phyloP scores from a whole-genome alignment of 2,888 invertebrate genomes.

The Brachyptera putata region DNA sequence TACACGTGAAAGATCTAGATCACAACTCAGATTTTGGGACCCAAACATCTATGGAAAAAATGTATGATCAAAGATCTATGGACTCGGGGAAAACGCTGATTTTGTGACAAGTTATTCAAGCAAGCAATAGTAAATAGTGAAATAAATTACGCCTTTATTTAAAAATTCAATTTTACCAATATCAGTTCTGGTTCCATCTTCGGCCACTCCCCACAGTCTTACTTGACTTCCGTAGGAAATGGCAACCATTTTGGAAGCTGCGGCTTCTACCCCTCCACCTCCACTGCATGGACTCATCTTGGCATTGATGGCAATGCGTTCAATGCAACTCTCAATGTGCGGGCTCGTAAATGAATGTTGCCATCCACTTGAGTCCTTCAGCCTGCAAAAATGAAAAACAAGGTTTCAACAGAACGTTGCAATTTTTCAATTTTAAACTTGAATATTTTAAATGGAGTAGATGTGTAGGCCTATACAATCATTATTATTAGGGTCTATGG shows the following conservation, averaged over 20 bases:
- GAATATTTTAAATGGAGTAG: no score
- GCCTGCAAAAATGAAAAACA: constrained; percentile 46
- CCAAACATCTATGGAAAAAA: no score
- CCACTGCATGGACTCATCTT: constrained; percentile 49
- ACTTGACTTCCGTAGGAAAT: constrained; percentile 74
- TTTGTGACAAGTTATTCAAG: no score
- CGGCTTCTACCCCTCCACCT: constrained; percentile 49
- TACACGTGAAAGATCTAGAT: no score
- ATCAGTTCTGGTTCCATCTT: constrained; percentile 68
- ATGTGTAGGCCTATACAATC: no score
- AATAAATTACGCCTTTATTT: no score
- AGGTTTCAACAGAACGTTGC: background rate
- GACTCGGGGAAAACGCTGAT: no score
- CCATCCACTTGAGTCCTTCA: constrained; percentile 97
- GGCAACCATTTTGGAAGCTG: constrained; percentile 74
- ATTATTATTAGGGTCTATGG: background rate
- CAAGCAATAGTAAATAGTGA: no score
- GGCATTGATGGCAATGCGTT: constrained; percentile 72
- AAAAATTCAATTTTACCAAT: constrained; percentile 52
- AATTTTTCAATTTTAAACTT: no score
- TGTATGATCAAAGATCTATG: no score
- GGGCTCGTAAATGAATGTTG: constrained; percentile 92
- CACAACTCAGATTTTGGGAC: no score
- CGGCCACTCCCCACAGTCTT: constrained; percentile 73
- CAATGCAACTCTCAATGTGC: constrained; percentile 82